Evolutionary conservation across 1,140 invertebrate species (phyloP), one percentile per base, ranked within the genome.

Genomic region (Hypothenemus hampei): DNA sequence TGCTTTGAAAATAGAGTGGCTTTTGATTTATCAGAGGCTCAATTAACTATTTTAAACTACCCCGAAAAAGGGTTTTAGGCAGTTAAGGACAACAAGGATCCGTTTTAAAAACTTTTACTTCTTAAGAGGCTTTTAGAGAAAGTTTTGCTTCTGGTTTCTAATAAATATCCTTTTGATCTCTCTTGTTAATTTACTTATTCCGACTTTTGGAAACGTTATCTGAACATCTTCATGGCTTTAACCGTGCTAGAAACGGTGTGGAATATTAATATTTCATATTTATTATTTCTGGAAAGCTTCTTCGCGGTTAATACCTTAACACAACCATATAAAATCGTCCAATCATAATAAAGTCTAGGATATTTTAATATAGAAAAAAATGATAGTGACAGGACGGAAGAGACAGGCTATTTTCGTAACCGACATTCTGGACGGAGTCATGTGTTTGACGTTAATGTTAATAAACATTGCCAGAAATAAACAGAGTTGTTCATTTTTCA

Each of bases 401-500:
- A 45, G 23, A 15, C 15, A 31, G 22, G 11, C 43, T 45, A 45
- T 45, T 45, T 45, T 45, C 31, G 24, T 29, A 45, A 11, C 16
- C 11, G 35, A 37, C 16, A 7, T 37, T 37, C 43, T 15, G 13
- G 23, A 29, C 23, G 8, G 23, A 19, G 43, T 45, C 43, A 45
- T 29, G 21, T 45, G 43, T 31, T 29, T 45, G 20, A 35, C 18
- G 45, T 47, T 33, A 47, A 47, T 47, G 45, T 47, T 47, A 35
- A 47, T 47, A 47, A 47, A 47, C 45, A 47, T 35, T n/a, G 26
- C 26, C 45, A 47, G 45, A 47, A 47, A 47, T 47, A 47, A 47
- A 31, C 43, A 47, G 45, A 31, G 26, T 13, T 35, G 45, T 31
- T 47, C 22, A 47, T 19, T 47, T 47, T 47, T 35, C 16, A 47